Evolutionary conservation across 2,797 vertebrate genomes (phyloP).

Genomic region (Acanthopagrus latus): DNA sequence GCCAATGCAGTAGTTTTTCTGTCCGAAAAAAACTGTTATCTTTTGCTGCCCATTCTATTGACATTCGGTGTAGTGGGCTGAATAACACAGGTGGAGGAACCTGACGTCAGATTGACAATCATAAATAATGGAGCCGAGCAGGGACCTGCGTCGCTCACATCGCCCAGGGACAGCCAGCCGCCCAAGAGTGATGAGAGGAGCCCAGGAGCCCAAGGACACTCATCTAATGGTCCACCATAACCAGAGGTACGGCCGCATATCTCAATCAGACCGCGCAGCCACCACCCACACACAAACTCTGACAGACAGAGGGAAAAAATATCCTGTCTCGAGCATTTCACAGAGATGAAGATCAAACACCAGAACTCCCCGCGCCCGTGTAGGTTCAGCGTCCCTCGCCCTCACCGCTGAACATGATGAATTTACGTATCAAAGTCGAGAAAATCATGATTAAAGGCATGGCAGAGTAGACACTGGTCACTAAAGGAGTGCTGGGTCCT

Average conservation of each 20-base stretch:
- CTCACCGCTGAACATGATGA: conserved; percentile 31
- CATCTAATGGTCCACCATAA: conserved; percentile 74
- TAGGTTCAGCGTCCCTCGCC: conserved; percentile 46
- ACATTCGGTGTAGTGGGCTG: conserved; percentile 55
- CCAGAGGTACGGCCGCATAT: conserved; percentile 70
- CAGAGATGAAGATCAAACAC: conserved; percentile 66
- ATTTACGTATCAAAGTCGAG: conserved; percentile 45
- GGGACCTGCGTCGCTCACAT: conserved; percentile 59
- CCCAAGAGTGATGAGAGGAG: conserved; percentile 74
- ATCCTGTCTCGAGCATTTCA: conserved; percentile 55
- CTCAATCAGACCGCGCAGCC: conserved; percentile 76
- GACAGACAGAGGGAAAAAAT: conserved; percentile 26
- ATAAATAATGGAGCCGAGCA: conserved; percentile 77
- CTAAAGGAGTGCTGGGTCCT: conserved; percentile 51
- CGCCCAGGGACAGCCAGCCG: conserved; percentile 68
- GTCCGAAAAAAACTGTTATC: conserved; percentile 53
- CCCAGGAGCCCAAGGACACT: conserved; percentile 79
- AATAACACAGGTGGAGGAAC: conserved; percentile 69
- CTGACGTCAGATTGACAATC: conserved; percentile 75
- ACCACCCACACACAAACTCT: conserved; percentile 32
- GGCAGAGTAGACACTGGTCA: conserved; percentile 58
- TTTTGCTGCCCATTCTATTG: conserved; percentile 52
- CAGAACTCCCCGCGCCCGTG: conserved; percentile 29
- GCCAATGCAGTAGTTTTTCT: conserved; percentile 44
- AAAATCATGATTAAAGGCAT: conserved; percentile 49